phyloP scores from a whole-genome alignment of 1,140 invertebrate genomes.

The Diploscapter pachys region DNA sequence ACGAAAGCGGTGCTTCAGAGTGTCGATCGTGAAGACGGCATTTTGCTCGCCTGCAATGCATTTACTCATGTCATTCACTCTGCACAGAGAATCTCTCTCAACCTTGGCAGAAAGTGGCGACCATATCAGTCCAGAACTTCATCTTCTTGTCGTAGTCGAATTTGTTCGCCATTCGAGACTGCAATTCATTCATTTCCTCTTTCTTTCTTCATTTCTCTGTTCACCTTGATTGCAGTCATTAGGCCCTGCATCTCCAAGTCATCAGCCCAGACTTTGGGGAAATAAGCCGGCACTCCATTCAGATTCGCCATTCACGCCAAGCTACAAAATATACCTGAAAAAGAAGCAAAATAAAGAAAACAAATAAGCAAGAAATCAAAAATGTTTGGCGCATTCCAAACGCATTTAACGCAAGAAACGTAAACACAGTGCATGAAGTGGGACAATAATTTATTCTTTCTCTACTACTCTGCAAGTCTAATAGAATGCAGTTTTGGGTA shows the following conservation, averaged over 20 bases:
- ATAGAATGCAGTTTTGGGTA: no score
- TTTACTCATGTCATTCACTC: no score
- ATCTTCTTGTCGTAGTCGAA: slow-evolving; percentile 50
- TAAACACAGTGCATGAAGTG: no score
- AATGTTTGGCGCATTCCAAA: no score
- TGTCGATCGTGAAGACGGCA: slow-evolving; percentile 39
- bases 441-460: no score
- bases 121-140: slow-evolving; percentile 46
- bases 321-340: no score
- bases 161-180: slow-evolving; percentile 48
- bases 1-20: slow-evolving; percentile 45
- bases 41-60: slow-evolving; percentile 40
- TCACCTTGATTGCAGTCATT: slow-evolving; percentile 44
- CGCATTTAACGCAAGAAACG: no score
- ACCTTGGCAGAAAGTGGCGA: slow-evolving; percentile 43
- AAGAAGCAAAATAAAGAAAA: no score
- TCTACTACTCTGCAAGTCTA: no score
- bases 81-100: no score
- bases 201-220: neutral
- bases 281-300: slow-evolving; percentile 25
- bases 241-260: slow-evolving; percentile 47
- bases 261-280: slow-evolving; percentile 47
- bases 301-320: no score
- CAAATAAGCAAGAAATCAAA: no score
- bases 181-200: neutral